Percentiles rank a stretch among this genome's conserved stretches.
These are phyloP conservation scores for Parauchenoglanis punctatus DNA, from an alignment of 2,797 vertebrate species.

Conservation along the genomic window DNA sequence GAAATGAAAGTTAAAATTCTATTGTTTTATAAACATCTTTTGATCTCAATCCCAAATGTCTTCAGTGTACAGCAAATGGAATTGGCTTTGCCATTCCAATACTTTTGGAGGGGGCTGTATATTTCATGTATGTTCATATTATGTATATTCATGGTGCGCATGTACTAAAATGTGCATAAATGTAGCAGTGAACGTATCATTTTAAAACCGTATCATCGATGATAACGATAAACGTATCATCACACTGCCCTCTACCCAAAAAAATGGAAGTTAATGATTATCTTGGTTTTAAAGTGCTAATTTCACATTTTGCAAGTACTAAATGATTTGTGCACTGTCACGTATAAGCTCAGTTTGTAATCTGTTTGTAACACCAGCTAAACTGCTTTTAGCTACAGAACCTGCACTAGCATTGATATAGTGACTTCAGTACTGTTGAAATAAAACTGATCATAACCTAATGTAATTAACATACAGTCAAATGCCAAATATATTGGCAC, in stretches of 20 bases:
- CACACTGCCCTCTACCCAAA: neutral
- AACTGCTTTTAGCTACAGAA: too few relatives aligned
- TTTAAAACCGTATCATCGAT: neutral
- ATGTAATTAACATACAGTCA: neutral
- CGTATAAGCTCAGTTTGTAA: neutral
- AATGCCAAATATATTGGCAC: neutral
- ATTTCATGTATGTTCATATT: neutral
- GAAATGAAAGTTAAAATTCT: neutral
- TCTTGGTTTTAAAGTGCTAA: neutral
- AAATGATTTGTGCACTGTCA: neutral
- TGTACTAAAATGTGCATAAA: neutral
- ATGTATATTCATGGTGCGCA: neutral
- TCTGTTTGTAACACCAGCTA: neutral
- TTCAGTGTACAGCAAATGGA: neutral
- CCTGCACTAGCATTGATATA: neutral
- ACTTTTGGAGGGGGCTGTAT: neutral
- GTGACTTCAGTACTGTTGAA: neutral
- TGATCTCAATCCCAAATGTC: neutral
- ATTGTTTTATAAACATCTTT: neutral
- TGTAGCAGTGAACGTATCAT: neutral
- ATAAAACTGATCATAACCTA: neutral
- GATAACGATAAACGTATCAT: too few relatives aligned
- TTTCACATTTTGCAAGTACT: neutral
- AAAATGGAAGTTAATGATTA: too few relatives aligned
- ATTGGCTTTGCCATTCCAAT: neutral